Evolutionary conservation across 2,113 vertebrate genomes (phyloP), one percentile per base, ranked within the genome.

Genomic region (Stigmatopora argus): DNA sequence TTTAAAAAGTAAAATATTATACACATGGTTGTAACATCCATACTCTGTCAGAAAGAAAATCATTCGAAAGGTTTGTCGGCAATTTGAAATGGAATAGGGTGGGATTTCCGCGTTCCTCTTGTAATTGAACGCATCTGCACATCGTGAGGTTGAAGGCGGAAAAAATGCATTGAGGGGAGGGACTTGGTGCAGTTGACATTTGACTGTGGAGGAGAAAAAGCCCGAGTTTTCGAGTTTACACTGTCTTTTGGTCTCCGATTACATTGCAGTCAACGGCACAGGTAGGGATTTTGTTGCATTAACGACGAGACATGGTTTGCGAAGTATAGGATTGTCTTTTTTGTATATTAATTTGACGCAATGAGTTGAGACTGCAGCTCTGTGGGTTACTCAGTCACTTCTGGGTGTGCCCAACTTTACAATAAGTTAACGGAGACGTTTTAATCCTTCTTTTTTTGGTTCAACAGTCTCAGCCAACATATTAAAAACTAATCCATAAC

Each of bases 211-310:
- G 38, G 14, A 56, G 65, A 62, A 55, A 76, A 69, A 66, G 8
- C 13, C 41, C 1, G 12, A 1, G 48, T 17, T 38, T 67, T n/a
- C 58, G 1, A 13, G 12, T 26, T 21, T 59, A 34, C 35, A 12
- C 5, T 21, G 1, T 21, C 11, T 49, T 73, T 2, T 52, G 26
- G 6, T 6, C 46, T 57, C 11, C 55, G 3, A 47, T 0, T 23
- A 5, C 9, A 53, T 0, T 26, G 0, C 23, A 0, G 5, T 53
- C 67, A 34, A 3, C 57, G 14, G 38, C 10, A 61, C 71, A 83
- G 83, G 85, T 85, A 76, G 78, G 63, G 3, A 1, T 46, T 61
- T 23, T 23, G 41, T 45, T 45, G 11, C 1, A 3, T 45, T 61
- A 45, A 5, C 19, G 41, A 15, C 19, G 2, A 15, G 53, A 31